phyloP scores from a whole-genome alignment of 2,888 invertebrate species.

The Glaucopsyche alexis region DNA sequence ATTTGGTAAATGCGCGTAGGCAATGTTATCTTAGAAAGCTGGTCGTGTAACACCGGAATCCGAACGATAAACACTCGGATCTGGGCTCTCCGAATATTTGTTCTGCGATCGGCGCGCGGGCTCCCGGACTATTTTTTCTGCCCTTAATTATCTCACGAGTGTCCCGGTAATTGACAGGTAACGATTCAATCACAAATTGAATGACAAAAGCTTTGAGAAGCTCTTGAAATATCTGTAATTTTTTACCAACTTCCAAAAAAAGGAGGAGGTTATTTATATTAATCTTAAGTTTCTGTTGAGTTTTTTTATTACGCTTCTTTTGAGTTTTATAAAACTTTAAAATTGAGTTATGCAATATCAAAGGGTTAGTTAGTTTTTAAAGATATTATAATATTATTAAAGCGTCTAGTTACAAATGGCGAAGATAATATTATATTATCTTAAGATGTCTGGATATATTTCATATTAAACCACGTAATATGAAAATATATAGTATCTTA shows the following conservation, averaged over 20 bases:
- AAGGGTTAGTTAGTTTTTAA: no score
- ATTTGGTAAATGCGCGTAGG: conserved; percentile 49
- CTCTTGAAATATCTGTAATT: conserved; percentile 3
- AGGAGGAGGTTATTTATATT: no score
- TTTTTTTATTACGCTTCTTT: neutral
- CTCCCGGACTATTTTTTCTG: conserved; percentile 30
- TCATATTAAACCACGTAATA: no score
- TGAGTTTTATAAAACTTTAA: no score
- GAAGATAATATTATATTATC: no score
- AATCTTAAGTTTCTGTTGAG: neutral
- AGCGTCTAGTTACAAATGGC: no score
- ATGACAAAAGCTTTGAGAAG: neutral
- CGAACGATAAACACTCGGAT: conserved; percentile 54
- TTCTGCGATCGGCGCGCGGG: conserved; percentile 12
- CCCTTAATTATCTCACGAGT: conserved; percentile 36
- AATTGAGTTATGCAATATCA: no score
- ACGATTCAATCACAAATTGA: conserved; percentile 13
- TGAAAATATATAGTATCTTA: no score
- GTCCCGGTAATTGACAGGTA: conserved; percentile 31
- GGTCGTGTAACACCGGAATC: conserved; percentile 66
- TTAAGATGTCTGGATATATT: no score
- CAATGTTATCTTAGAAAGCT: conserved; percentile 66
- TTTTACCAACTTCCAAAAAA: no score
- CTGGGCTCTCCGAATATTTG: conserved; percentile 29
- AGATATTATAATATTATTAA: no score